Evolutionary conservation across 2,113 vertebrate genomes (phyloP), one percentile per base, ranked within the genome.

Genomic region (Corythaixoides concolor): DNA sequence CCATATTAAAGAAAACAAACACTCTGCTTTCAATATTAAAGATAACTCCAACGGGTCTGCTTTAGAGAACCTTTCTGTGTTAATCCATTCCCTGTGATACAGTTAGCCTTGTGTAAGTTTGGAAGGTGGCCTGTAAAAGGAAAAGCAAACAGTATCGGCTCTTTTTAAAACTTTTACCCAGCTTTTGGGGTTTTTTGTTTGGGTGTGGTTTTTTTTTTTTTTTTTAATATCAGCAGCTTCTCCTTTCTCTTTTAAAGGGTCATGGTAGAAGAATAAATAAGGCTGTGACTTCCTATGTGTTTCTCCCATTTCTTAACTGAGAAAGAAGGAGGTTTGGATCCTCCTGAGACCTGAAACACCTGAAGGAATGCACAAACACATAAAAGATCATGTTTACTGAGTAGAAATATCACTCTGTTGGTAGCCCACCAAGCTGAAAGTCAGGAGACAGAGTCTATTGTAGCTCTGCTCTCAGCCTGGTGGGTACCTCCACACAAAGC

Each of bases 21-120:
- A 93, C 77, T 84, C 79, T 37, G 49, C 68, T 97, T 97, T 93
- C 96, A 97, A 97, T 97, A 95, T 96, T 94, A 93, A 97, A 95
- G 90, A 97, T 91, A 95, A 89, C 74, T 95, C 93, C 88, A 94
- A 95, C 91, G 91, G 75, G 56, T 95, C 94, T 94, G 77, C 74
- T 94, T 94, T 92, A 86, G 72, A 93, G 77, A 96, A 72, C 32
- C 72, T 88, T 62, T 96, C 88, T 95, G 89, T 85, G 74, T 96
- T 94, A 97, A 96, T 96, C 95, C 60, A 39, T 77, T 87, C 47
- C 69, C 91, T 89, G 94, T 90, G 97, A 96, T 85, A 92, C 60
- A 83, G 72, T 90, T 97, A 69, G 90, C 82, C 85, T 75, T 89
- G 76, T 67, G 85, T 82, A 96, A 84, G 79, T 96, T 70, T 92